Evolutionary conservation across 35 echinoderm and acorn worm genomes (phyloP).

Genomic region (Heliocidaris tuberculata): DNA sequence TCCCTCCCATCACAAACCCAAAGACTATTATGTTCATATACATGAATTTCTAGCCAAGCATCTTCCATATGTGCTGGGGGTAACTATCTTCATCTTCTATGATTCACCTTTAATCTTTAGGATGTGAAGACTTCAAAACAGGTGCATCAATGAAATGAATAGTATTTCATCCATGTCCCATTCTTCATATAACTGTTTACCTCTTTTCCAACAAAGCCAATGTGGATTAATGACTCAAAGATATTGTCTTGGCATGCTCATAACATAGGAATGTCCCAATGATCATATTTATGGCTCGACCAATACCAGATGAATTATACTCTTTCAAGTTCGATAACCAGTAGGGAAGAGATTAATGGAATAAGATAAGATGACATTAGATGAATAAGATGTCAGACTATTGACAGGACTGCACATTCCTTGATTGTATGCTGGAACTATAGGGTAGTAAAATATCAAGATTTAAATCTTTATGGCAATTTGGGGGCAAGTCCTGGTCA

Average conservation of each 20-base stretch:
- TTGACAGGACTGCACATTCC: not conserved
- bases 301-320: slow-evolving; percentile 14
- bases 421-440: not conserved
- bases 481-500: not conserved
- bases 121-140: not conserved
- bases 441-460: not conserved
- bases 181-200: not conserved
- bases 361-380: not conserved
- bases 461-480: not conserved
- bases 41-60: not conserved
- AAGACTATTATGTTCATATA: not conserved
- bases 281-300: slow-evolving; percentile 21
- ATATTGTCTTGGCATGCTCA: slow-evolving; percentile 21
- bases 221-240: slow-evolving; percentile 21
- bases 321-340: not conserved
- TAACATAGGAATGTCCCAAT: slow-evolving; percentile 4
- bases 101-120: slow-evolving; percentile 11
- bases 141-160: not conserved
- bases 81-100: not conserved
- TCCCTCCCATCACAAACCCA: not conserved
- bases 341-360: not conserved
- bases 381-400: not conserved
- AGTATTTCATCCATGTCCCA: slow-evolving; percentile 2
- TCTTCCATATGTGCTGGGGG: not conserved
- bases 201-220: not conserved